Evolutionary conservation across 2,888 invertebrate species (phyloP).

Genomic region (Ashinkailepas kermadecensis): DNA sequence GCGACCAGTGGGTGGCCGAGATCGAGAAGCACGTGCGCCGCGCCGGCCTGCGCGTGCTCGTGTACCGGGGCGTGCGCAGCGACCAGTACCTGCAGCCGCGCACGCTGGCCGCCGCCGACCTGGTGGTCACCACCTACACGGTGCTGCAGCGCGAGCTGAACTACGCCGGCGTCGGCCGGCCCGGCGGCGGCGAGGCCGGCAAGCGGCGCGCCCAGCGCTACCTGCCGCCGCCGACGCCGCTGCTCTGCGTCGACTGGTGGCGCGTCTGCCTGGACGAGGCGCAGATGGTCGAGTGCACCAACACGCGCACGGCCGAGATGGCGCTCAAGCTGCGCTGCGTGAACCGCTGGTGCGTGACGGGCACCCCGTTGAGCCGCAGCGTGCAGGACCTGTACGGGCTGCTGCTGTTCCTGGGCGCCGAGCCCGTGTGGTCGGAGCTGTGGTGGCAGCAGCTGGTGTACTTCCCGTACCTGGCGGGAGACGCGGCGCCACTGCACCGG

Average conservation of each 20-base stretch:
- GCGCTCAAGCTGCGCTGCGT: conserved; percentile 51
- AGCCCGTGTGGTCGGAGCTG: conserved; percentile 48
- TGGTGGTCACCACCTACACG: conserved; percentile 64
- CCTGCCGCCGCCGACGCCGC: conserved; percentile 55
- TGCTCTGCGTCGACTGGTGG: conserved; percentile 67
- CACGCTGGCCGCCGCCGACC: conserved; percentile 55
- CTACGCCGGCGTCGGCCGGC: conserved; percentile 50
- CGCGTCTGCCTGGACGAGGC: conserved; percentile 70
- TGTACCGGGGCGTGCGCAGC: conserved; percentile 47
- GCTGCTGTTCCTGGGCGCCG: conserved; percentile 52
- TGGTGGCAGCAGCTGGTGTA: conserved; percentile 51
- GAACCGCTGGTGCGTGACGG: conserved; percentile 66
- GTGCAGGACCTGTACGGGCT: conserved; percentile 49
- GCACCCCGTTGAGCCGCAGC: conserved; percentile 59
- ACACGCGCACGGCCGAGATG: conserved; percentile 55
- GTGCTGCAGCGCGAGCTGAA: conserved; percentile 56
- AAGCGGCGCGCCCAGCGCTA: conserved; percentile 56
- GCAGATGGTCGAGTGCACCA: conserved; percentile 62
- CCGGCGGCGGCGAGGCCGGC: conserved; percentile 42
- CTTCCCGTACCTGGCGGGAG: conserved; percentile 47
- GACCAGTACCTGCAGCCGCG: conserved; percentile 55
- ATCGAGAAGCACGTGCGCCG: conserved; percentile 54
- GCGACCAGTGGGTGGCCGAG: conserved; percentile 65
- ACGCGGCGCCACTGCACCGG: conserved; percentile 46
- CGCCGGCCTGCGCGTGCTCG: conserved; percentile 41